Conservation (phyloP, 2,797 vertebrate genomes). For the Paratrypauchen microcephalus region DNA sequence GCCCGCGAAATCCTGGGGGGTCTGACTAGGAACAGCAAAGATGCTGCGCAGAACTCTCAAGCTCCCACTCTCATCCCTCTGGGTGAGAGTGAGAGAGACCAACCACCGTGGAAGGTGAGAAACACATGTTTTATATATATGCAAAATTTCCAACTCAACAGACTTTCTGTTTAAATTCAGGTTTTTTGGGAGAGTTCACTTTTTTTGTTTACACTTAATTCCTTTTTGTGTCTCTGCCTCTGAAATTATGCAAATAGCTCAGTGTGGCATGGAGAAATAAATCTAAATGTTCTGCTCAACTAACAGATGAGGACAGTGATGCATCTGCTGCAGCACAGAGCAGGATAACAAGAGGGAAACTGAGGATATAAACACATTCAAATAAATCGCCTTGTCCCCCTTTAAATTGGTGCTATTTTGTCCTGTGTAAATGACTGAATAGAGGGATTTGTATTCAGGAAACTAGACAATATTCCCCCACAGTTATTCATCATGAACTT, state of each 20-base stretch:
- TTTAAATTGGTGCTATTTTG: background rate
- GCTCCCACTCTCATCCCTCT: too few relatives aligned
- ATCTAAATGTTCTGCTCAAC: conserved; percentile 3
- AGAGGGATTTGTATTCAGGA: background rate
- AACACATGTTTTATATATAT: too few relatives aligned
- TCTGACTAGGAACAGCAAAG: too few relatives aligned
- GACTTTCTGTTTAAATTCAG: background rate
- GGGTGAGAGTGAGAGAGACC: too few relatives aligned
- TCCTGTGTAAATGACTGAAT: background rate
- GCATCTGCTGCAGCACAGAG: background rate
- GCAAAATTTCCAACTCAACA: background rate
- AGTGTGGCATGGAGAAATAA: background rate
- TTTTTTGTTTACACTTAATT: background rate
- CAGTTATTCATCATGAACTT: background rate
- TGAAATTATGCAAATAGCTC: conserved; percentile 4
- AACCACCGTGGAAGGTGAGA: too few relatives aligned
- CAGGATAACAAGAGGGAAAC: background rate
- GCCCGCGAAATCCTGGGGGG: too few relatives aligned
- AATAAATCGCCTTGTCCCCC: conserved; percentile 3
- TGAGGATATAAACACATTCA: background rate
- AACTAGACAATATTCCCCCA: background rate
- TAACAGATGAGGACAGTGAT: conserved; percentile 2
- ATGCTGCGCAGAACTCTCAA: too few relatives aligned
- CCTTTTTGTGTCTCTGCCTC: background rate
- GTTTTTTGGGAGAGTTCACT: background rate